Base-by-base conservation (phyloP, 2,888 invertebrate species). In the Sarcophaga rosellei region DNA sequence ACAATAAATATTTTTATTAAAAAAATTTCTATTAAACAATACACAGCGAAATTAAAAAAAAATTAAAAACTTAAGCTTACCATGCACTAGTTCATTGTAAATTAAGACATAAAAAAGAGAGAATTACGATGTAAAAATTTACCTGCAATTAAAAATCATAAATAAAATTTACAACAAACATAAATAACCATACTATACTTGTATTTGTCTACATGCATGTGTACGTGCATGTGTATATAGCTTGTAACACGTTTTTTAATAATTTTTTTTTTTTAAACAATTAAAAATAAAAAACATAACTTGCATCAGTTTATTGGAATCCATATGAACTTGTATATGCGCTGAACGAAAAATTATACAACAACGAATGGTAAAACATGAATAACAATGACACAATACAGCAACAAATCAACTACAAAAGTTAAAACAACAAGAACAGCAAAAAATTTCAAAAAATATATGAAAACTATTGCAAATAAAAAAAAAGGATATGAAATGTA, bases 91-190 rank as follows among this genome's bases (percentile, higher is more conserved):
- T 3, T 3, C 2, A 35, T 35, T 35, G 35, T 35, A 35, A 35
- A 35, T 35, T 35, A 35, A 35, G 35, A 44, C 47, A 20, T 23
- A 12, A 35, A 53, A 66, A 72, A 5, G 2, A 44, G 15, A 57
- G 11, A 61, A 68, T 57, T 6, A 53, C 45, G 21, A 35, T 47
- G 21, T 25, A 59, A 66, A 75, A 70, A 23, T 74, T 15, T 23
- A 79, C 82, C 85, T 82, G 72, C 76, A 80, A 86, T 86, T 82
- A 86, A 86, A 76, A 80, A 69, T 73, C 80, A 86, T 82, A 86
- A 86, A 86, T 85, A 76, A 80, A 47, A 80, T 57, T n/a, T 25
- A 61, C 68, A 72, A 63, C 25, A 86, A 79, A 72, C 45, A 82
- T 76, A 82, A 86, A 86, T 82, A 57, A 72, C 73, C 75, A 59